Percentiles rank a stretch among this genome's conserved stretches.
Conservation (phyloP, 53 echinoderm and acorn worm genomes). For the Paracentrotus lividus region DNA sequence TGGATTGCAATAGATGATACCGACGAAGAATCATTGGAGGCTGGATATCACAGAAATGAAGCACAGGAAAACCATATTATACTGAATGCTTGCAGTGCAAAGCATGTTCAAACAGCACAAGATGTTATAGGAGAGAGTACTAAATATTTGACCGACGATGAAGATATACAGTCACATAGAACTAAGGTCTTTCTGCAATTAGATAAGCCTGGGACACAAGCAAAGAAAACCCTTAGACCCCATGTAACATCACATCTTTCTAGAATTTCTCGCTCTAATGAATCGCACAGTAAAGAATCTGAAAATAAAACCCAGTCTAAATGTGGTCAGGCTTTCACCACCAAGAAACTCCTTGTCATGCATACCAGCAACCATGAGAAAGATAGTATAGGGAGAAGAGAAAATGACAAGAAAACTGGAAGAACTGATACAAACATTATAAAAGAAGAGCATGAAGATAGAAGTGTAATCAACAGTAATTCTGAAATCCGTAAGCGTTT, state of each 20-base stretch:
- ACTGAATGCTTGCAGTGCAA: not conserved
- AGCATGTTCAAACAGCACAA: not conserved
- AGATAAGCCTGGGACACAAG: not conserved
- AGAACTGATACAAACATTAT: not conserved
- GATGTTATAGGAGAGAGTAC: not conserved
- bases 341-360: not conserved
- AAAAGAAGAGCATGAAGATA: not conserved
- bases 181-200: not conserved
- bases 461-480: not conserved
- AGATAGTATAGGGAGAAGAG: not conserved
- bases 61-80: not conserved
- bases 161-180: not conserved
- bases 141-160: not conserved
- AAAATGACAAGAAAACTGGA: not conserved
- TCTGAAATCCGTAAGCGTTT: not conserved
- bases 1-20: conserved; percentile 1
- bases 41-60: not conserved
- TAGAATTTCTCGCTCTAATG: not conserved
- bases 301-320: not conserved
- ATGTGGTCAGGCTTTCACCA: not conserved
- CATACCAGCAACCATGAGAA: not conserved
- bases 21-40: not conserved
- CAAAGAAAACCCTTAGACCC: not conserved
- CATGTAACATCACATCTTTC: not conserved
- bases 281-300: not conserved